These are phyloP conservation scores for Chelidonichthys spinosus DNA, from an alignment of 2,797 vertebrate genomes.

Conservation along the genomic window DNA sequence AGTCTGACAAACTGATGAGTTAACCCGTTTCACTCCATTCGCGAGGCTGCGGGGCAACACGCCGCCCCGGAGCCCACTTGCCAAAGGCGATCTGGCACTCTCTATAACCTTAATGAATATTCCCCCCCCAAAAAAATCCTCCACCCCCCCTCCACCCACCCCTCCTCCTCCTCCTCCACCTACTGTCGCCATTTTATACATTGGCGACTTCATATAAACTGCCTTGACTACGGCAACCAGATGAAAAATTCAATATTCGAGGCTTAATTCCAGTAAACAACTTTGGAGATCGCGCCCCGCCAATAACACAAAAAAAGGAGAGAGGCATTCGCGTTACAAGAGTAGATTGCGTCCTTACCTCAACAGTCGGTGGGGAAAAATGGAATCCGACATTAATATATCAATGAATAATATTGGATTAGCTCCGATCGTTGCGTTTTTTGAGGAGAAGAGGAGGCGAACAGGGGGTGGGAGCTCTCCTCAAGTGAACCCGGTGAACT, in stretches of 20 bases:
- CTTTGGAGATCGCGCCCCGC: constrained; percentile 67
- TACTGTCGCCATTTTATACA: constrained; percentile 91
- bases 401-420: constrained; percentile 85
- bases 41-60: constrained; percentile 72
- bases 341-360: constrained; percentile 81
- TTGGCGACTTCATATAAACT: constrained; percentile 87
- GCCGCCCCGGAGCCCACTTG: constrained; percentile 60
- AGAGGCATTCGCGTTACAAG: constrained; percentile 38
- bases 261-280: constrained; percentile 74
- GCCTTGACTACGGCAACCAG: constrained; percentile 78
- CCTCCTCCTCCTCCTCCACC: constrained; percentile 83
- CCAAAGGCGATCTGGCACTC: constrained; percentile 68
- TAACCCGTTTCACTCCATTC: constrained; percentile 82
- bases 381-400: constrained; percentile 83
- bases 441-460: constrained; percentile 80
- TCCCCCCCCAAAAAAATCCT: constrained; percentile 70
- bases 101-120: constrained; percentile 78
- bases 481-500: constrained; percentile 86
- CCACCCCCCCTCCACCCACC: constrained; percentile 78
- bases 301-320: not conserved
- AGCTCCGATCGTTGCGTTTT: constrained; percentile 83
- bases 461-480: constrained; percentile 84
- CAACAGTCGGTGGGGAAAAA: constrained; percentile 74
- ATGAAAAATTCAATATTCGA: constrained; percentile 75
- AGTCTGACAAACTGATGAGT: constrained; percentile 83